Percentiles rank a stretch among this genome's conserved stretches.
Conservation (phyloP, 2,888 invertebrate genomes). For the Pheosia tremula region DNA sequence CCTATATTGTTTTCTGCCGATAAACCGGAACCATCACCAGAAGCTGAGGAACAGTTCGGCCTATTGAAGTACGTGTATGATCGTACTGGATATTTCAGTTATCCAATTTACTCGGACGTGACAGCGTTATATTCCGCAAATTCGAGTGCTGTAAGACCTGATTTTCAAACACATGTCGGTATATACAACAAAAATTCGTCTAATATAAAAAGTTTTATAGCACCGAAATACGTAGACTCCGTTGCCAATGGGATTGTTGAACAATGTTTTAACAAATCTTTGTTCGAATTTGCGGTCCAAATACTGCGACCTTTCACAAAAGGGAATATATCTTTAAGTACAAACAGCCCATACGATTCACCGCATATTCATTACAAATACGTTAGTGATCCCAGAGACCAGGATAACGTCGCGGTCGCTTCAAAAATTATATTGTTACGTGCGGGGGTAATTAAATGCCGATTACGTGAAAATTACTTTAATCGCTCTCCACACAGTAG, state of each 20-base stretch:
- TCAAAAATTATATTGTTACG: background rate
- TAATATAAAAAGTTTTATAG: too few relatives aligned
- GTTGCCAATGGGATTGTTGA: background rate
- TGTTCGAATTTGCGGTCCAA: background rate
- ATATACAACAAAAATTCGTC: background rate
- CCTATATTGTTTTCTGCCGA: background rate
- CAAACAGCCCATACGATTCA: background rate
- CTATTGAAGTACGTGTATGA: background rate
- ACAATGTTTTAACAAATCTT: background rate
- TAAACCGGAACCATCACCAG: background rate
- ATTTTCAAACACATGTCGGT: conserved; percentile 27
- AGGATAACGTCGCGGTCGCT: background rate
- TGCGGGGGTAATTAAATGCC: too few relatives aligned
- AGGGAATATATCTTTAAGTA: background rate
- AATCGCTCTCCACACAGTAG: too few relatives aligned
- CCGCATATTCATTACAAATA: conserved; percentile 1
- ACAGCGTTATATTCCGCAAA: background rate
- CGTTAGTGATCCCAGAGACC: background rate
- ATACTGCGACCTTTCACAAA: background rate
- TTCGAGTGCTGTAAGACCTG: background rate
- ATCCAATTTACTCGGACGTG: background rate
- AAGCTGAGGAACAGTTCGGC: background rate
- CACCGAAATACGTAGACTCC: background rate
- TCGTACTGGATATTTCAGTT: background rate
- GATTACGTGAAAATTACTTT: too few relatives aligned